These are phyloP conservation scores for Fulmarus glacialis DNA, from an alignment of 2,113 vertebrate genomes.

Conservation along the genomic window DNA sequence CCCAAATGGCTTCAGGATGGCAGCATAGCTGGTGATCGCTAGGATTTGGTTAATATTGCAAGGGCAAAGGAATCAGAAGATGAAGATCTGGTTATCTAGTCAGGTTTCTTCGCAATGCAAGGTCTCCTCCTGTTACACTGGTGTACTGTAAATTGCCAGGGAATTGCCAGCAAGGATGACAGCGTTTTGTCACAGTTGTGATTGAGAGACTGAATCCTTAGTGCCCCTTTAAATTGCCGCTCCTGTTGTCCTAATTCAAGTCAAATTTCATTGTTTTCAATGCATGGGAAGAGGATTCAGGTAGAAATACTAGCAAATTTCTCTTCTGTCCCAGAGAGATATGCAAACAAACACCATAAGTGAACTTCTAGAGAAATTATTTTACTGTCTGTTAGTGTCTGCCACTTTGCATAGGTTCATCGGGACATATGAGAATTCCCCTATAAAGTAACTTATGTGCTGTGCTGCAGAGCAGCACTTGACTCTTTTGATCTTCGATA, in stretches of 20 bases:
- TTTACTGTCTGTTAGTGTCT: slow-evolving; percentile 27
- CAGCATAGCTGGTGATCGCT: background rate
- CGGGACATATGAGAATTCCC: background rate
- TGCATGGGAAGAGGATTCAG: background rate
- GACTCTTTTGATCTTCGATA: background rate
- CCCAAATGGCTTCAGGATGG: background rate
- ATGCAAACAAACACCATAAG: slow-evolving; percentile 17
- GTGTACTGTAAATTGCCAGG: slow-evolving; percentile 6
- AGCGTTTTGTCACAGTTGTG: slow-evolving; percentile 26
- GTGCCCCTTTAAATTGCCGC: slow-evolving; percentile 34
- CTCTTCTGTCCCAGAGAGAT: background rate
- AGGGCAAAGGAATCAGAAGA: background rate
- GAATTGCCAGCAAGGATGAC: slow-evolving; percentile 3
- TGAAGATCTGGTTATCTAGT: background rate
- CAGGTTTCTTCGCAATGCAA: background rate
- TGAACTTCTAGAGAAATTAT: slow-evolving; percentile 18
- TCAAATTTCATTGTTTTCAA: slow-evolving; percentile 42
- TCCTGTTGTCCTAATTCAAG: slow-evolving; percentile 39
- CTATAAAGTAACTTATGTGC: background rate
- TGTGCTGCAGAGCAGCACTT: background rate
- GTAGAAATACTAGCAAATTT: slow-evolving; percentile 5
- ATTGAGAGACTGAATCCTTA: slow-evolving; percentile 24
- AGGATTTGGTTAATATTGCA: background rate
- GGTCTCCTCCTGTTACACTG: background rate
- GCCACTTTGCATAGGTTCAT: background rate